Percentiles rank a stretch among this genome's conserved stretches.
Evolutionary conservation across 1,140 invertebrate genomes (phyloP).

Genomic region (Euura lappo): DNA sequence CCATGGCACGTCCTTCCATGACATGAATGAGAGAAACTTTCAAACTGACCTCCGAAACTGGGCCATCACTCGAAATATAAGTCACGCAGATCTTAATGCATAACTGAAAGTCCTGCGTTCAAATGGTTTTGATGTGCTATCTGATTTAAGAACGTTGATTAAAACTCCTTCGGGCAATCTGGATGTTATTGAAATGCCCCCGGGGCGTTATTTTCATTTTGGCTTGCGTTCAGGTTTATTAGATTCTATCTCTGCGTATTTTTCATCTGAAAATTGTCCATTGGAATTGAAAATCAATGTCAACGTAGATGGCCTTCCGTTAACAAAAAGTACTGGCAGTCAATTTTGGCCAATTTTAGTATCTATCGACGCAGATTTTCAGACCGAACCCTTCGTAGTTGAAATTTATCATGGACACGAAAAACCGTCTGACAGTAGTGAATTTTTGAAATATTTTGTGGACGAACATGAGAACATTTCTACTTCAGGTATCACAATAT

Average conservation of each 20-base stretch:
- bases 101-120: neutral
- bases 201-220: neutral
- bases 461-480: neutral
- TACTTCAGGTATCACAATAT: neutral
- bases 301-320: conserved; percentile 17
- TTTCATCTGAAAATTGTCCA: neutral
- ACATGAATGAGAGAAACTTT: neutral
- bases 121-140: neutral
- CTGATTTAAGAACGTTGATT: neutral
- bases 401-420: conserved; percentile 20
- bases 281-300: neutral
- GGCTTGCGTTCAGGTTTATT: neutral
- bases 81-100: neutral
- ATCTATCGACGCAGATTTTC: conserved; percentile 11
- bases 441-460: conserved; percentile 24
- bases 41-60: neutral
- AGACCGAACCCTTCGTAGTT: conserved; percentile 11
- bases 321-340: conserved; percentile 15
- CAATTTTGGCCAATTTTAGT: conserved; percentile 23
- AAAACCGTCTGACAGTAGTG: conserved; percentile 21
- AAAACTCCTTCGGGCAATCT: neutral
- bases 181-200: neutral
- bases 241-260: neutral
- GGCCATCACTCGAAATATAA: conserved; percentile 2
- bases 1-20: neutral